Percentiles rank a stretch among this genome's conserved stretches.
Evolutionary conservation across 2,113 vertebrate species (phyloP).

Genomic region (Mandrillus leucophaeus): DNA sequence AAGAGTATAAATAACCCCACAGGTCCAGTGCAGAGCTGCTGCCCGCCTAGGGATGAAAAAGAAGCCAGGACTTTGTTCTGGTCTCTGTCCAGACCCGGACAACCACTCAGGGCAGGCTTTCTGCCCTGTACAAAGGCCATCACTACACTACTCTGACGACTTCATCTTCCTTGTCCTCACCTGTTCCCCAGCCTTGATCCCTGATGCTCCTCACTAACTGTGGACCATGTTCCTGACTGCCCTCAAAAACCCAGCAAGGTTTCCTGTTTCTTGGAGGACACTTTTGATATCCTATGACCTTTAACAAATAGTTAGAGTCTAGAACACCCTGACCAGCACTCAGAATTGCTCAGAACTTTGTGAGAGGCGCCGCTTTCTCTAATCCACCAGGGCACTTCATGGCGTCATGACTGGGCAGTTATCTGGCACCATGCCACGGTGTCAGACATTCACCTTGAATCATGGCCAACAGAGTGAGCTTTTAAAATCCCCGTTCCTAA

Average conservation of each 20-base stretch:
- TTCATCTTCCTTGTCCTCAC: neutral
- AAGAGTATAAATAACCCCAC: neutral
- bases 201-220: neutral
- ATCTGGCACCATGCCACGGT: neutral
- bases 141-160: neutral
- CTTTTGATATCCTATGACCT: neutral
- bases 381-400: neutral
- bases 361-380: neutral
- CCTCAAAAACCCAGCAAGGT: neutral
- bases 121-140: neutral
- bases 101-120: neutral
- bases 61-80: neutral
- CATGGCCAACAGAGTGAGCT: neutral
- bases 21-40: neutral
- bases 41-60: neutral
- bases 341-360: neutral
- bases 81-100: accelerated
- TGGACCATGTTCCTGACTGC: neutral
- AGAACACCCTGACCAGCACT: neutral
- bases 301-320: neutral
- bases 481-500: neutral
- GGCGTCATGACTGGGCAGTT: slow-evolving; percentile 4
- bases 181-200: neutral
- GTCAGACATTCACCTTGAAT: neutral
- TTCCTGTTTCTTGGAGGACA: neutral